Evolutionary conservation across 2,113 vertebrate species (phyloP).

Genomic region (Phaethon lepturus): DNA sequence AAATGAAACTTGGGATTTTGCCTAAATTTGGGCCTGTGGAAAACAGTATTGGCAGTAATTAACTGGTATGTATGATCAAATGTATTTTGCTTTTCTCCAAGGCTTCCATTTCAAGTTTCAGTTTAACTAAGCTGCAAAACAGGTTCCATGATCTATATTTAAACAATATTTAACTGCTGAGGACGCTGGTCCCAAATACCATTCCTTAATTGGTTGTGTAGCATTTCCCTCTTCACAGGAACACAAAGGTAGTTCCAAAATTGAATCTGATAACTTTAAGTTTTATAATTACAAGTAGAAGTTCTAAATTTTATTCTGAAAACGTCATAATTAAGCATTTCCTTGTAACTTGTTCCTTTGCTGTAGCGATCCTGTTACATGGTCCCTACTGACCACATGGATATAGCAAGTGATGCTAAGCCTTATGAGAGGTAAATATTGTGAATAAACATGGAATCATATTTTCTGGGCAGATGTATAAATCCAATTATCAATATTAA

Average conservation of each 20-base stretch:
- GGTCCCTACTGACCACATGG: background rate
- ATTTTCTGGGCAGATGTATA: background rate
- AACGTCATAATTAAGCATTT: background rate
- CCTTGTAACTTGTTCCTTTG: background rate
- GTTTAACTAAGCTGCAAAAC: conserved; percentile 23
- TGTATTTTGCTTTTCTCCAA: background rate
- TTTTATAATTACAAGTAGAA: background rate
- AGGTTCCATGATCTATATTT: conserved; percentile 19
- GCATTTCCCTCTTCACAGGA: background rate
- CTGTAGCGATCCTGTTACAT: background rate
- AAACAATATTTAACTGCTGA: conserved; percentile 4
- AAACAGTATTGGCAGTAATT: background rate
- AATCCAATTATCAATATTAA: background rate
- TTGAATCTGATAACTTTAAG: background rate
- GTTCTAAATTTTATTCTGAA: background rate
- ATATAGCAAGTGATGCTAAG: background rate
- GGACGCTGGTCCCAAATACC: background rate
- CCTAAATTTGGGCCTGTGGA: background rate
- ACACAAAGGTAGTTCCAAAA: background rate
- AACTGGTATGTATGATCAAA: background rate
- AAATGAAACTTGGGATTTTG: background rate
- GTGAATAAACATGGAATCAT: background rate
- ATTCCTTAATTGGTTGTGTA: background rate
- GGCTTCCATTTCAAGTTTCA: conserved; percentile 2
- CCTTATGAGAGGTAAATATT: background rate